Conservation (phyloP, 2,797 vertebrate genomes). For the Melanotaenia parkinsoni region DNA sequence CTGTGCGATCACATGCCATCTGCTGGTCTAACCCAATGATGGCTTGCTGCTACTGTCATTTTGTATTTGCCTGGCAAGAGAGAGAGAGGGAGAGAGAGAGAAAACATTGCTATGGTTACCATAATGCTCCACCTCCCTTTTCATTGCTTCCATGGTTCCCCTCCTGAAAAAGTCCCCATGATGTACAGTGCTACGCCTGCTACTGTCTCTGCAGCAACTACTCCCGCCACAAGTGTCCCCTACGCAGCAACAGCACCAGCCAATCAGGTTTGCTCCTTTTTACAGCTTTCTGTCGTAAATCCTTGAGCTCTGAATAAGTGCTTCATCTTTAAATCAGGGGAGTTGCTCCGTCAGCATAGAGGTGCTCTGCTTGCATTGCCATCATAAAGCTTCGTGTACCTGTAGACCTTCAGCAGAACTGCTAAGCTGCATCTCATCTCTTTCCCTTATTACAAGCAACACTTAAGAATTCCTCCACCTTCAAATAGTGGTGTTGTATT, state of each 20-base stretch:
- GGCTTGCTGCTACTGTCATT: conserved; percentile 93
- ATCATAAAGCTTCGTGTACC: conserved; percentile 65
- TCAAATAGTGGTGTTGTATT: conserved; percentile 91
- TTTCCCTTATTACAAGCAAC: conserved; percentile 77
- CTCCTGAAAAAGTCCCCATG: conserved; percentile 99
- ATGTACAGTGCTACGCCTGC: conserved; percentile 99
- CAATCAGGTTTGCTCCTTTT: conserved; percentile 99
- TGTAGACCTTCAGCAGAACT: conserved; percentile 74
- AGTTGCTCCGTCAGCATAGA: conserved; percentile 62
- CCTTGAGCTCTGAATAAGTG: conserved; percentile 94
- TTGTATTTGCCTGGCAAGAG: conserved; percentile 93
- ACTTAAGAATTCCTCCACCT: conserved; percentile 92
- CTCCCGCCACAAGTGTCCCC: conserved; percentile 99
- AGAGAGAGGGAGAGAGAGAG: conserved; percentile 8
- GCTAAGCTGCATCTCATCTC: conserved; percentile 56
- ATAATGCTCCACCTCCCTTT: conserved; percentile 99
- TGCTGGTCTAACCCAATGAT: conserved; percentile 99
- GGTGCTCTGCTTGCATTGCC: conserved; percentile 66
- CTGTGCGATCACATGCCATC: conserved; percentile 99
- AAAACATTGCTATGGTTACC: conserved; percentile 89
- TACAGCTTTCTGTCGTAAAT: conserved; percentile 99
- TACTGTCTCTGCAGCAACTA: conserved; percentile 99
- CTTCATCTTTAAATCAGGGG: conserved; percentile 77
- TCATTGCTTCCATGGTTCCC: conserved; percentile 99
- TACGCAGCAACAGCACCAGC: conserved; percentile 99